These are phyloP conservation scores for Oceanites oceanicus DNA, from an alignment of 2,113 vertebrate species.

Conservation along the genomic window DNA sequence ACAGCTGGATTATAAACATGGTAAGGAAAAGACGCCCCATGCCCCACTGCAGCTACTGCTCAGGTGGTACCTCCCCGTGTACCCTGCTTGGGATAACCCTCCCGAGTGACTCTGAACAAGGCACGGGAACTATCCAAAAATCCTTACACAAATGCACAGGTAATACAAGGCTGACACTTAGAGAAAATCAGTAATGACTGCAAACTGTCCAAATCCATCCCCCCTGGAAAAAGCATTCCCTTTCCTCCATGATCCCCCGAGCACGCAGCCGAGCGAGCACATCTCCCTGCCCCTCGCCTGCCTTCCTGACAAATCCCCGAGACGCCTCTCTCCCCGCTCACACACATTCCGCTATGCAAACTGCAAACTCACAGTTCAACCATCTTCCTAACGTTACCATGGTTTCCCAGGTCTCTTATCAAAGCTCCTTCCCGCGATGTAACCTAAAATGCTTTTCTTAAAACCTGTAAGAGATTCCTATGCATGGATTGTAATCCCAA, in stretches of 20 bases:
- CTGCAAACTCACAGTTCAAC: not conserved
- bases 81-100: not conserved
- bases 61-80: not conserved
- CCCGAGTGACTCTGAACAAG: not conserved
- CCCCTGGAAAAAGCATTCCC: not conserved
- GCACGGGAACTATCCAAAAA: not conserved
- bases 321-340: not conserved
- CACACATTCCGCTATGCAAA: not conserved
- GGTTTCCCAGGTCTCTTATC: conserved; percentile 6
- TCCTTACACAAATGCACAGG: not conserved
- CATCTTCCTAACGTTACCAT: not conserved
- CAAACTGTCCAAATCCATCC: not conserved
- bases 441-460: not conserved
- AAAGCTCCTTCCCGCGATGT: not conserved
- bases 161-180: too few species aligned
- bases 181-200: not conserved
- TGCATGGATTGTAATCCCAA: not conserved
- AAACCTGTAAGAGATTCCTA: not conserved
- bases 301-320: not conserved
- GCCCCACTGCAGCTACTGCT: not conserved
- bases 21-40: not conserved
- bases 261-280: rapidly evolving
- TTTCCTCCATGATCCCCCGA: rapidly evolving
- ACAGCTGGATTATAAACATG: not conserved
- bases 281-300: not conserved